Conservation (phyloP, 2,888 invertebrate genomes). For the Hydroisotoma schaefferi region DNA sequence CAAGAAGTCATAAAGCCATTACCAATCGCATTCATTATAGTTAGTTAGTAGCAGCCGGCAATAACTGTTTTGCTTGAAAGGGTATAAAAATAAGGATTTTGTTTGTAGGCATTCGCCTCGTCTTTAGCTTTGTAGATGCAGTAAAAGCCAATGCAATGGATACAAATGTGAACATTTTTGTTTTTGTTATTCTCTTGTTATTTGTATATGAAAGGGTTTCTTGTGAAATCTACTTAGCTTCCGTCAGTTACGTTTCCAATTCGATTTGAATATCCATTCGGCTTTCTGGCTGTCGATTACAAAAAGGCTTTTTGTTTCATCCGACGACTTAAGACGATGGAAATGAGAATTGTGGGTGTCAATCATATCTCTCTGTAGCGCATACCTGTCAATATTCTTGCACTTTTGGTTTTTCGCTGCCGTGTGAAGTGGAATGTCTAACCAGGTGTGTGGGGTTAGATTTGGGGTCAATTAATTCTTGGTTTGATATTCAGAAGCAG, state of each 20-base stretch:
- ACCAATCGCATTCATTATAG: not conserved
- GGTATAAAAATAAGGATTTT: no score
- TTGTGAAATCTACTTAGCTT: not conserved
- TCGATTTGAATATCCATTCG: not conserved
- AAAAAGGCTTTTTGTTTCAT: not conserved
- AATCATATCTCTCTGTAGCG: not conserved
- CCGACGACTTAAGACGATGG: not conserved
- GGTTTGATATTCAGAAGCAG: not conserved
- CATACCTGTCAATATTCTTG: not conserved
- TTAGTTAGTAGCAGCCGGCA: not conserved
- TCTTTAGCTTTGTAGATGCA: no score
- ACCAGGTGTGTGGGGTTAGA: not conserved
- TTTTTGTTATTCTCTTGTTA: not conserved
- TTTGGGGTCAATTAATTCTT: not conserved
- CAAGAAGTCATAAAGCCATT: conserved; percentile 5
- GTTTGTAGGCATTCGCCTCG: no score
- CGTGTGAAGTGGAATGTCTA: not conserved
- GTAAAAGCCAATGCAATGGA: no score
- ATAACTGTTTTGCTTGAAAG: no score
- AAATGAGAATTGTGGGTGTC: not conserved
- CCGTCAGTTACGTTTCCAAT: conserved; percentile 2
- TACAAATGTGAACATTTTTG: not conserved
- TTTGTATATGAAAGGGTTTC: not conserved
- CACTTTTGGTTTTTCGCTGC: not conserved
- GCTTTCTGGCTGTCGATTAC: conserved; percentile 2